Evolutionary conservation across 2,113 vertebrate species (phyloP), one percentile per base, ranked within the genome.

Genomic region (Tenebrosternarchus preto): DNA sequence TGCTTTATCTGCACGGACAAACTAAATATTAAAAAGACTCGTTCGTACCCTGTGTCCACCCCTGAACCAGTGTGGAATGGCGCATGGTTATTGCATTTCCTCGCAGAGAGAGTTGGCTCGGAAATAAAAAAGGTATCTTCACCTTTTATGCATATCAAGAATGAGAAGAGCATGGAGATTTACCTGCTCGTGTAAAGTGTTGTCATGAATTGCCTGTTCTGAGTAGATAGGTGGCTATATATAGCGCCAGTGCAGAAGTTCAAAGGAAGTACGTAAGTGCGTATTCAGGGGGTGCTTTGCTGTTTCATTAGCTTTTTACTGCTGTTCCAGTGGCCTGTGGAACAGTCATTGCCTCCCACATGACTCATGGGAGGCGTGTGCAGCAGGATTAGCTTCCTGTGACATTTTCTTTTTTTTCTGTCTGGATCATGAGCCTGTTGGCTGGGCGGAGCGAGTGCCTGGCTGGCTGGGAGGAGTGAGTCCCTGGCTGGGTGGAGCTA

Each of bases 11-110:
- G 64, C 73, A 72, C 59, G 63, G 27, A 50, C 59, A 77, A 60
- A 80, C 57, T 27, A 53, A 25, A 22, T n/a, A n/a, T 73, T 64
- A 77, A 72, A 78, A 72, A 82, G 60, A 3, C 69, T 9, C 76
- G 20, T 77, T 46, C 56, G 36, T 70, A 25, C 56, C 79, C 59
- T 76, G 31, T 66, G n/a, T 82, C 76, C 57, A 71, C 56, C 57
- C 43, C 25, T 9, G 22, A 75, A 56, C 63, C 57, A n/a, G 17
- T 22, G 22, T n/a, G 50, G 59, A 56, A 67, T 64, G 33, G 31
- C 24, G 33, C 27, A 59, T 53, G 33, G 19, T 82, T 67, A 71
- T 76, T 73, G 22, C 55, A 74, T 59, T 19, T 78, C 78, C 25
- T 25, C 55, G 39, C n/a, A 78, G 66, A 78, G 24, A n/a, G 3